phyloP scores from a whole-genome alignment of 2,797 vertebrate genomes.

The Pipistrellus pipistrellus region DNA sequence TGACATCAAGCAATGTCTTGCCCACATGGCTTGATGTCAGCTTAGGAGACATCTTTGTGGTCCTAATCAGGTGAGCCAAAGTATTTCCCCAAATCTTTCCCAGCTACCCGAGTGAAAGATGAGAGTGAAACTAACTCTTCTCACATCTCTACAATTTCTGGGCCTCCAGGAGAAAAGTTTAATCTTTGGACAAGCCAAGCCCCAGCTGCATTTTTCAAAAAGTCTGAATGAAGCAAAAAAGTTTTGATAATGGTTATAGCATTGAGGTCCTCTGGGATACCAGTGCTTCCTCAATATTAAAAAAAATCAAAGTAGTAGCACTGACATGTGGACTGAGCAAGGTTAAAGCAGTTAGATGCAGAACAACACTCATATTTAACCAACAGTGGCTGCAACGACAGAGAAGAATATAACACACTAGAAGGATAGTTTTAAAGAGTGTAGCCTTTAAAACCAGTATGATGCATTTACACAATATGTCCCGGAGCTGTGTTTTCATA shows the following conservation, averaged over 20 bases:
- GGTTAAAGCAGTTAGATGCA: constrained; percentile 39
- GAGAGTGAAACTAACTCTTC: background rate
- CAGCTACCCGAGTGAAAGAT: background rate
- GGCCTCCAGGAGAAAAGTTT: background rate
- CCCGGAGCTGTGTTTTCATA: constrained; percentile 30
- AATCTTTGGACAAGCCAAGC: background rate
- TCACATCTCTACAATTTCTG: background rate
- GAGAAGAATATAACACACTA: background rate
- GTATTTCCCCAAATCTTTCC: background rate
- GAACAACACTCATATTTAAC: constrained; percentile 33
- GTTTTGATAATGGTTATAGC: background rate
- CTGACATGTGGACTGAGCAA: background rate
- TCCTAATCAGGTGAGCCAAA: background rate
- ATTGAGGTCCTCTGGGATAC: background rate
- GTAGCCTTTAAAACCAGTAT: constrained; percentile 47
- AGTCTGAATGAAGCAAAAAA: background rate
- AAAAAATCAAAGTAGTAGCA: background rate
- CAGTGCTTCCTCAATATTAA: background rate
- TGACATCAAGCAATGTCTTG: background rate
- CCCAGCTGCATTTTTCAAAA: background rate
- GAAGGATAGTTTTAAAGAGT: constrained; percentile 47
- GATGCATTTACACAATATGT: constrained; percentile 4
- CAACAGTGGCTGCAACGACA: background rate
- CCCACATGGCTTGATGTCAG: background rate
- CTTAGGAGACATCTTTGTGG: background rate